Percentiles rank a stretch among this genome's conserved stretches.
These are phyloP conservation scores for Simalia tracyae DNA, from an alignment of 2,797 vertebrate genomes.

Conservation along the genomic window DNA sequence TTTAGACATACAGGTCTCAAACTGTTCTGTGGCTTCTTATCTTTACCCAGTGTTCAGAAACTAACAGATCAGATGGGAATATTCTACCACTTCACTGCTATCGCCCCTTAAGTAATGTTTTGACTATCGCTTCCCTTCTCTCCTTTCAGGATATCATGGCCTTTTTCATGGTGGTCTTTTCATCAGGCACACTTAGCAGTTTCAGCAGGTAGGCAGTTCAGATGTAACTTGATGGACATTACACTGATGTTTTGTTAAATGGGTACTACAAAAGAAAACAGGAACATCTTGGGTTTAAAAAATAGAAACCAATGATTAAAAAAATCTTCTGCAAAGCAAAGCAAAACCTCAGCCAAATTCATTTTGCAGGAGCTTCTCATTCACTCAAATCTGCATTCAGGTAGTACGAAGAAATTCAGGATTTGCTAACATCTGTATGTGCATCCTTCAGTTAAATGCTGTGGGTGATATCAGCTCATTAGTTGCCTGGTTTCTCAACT, in stretches of 20 bases:
- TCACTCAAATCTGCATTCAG: background rate
- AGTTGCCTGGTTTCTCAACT: slow-evolving; percentile 33
- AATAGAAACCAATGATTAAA: background rate
- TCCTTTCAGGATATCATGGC: background rate
- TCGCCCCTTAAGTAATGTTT: background rate
- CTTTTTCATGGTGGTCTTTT: background rate
- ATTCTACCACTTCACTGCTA: background rate
- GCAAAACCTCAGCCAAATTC: background rate
- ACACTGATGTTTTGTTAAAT: background rate
- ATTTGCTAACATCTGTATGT: slow-evolving; percentile 23
- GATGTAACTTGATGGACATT: background rate
- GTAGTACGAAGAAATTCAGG: background rate
- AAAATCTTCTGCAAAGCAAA: background rate
- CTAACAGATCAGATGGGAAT: background rate
- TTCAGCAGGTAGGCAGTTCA: background rate
- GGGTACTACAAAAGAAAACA: background rate
- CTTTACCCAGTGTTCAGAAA: background rate
- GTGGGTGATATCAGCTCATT: slow-evolving; percentile 26
- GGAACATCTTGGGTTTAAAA: background rate
- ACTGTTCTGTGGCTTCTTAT: background rate
- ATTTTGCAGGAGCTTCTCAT: background rate
- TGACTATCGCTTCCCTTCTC: background rate
- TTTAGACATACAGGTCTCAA: background rate
- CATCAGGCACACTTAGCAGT: background rate
- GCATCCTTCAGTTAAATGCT: background rate